A percentile compares a stretch with the other conserved stretches of the same genome.
phyloP scores from a whole-genome alignment of 2,113 vertebrate species.

The Panurus biarmicus region DNA sequence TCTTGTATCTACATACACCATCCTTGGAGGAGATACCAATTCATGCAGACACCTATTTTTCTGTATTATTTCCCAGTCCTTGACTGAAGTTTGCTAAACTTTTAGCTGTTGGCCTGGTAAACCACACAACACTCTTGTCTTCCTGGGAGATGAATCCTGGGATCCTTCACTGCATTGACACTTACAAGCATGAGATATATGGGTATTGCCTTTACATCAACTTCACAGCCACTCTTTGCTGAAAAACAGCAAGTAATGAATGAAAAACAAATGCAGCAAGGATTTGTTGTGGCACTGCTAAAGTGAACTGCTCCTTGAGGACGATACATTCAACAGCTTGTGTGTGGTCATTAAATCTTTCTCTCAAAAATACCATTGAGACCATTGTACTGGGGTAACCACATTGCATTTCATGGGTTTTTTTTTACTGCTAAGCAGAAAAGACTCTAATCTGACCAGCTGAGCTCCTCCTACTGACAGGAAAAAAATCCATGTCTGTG shows the following conservation, averaged over 20 bases:
- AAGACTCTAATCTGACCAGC: neutral
- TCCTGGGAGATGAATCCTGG: neutral
- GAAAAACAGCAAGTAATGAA: neutral
- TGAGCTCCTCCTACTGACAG: neutral
- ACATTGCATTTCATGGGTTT: neutral
- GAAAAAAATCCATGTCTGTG: neutral
- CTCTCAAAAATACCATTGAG: neutral
- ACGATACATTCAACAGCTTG: neutral
- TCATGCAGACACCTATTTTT: neutral
- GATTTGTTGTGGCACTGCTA: neutral
- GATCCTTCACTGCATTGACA: neutral
- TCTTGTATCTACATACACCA: neutral
- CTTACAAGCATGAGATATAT: neutral
- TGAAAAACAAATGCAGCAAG: neutral
- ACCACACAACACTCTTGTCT: neutral
- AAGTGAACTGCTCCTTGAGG: neutral
- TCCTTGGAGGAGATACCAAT: neutral
- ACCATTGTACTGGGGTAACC: neutral
- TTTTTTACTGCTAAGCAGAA: neutral
- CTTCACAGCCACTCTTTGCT: neutral
- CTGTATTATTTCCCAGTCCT: neutral
- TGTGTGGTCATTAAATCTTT: neutral
- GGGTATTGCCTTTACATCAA: neutral
- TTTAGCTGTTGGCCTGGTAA: neutral
- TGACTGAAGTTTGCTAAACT: neutral